Percentiles rank a stretch among this genome's conserved stretches.
Evolutionary conservation across 2,113 vertebrate species (phyloP).

Genomic region (Oncorhynchus keta): DNA sequence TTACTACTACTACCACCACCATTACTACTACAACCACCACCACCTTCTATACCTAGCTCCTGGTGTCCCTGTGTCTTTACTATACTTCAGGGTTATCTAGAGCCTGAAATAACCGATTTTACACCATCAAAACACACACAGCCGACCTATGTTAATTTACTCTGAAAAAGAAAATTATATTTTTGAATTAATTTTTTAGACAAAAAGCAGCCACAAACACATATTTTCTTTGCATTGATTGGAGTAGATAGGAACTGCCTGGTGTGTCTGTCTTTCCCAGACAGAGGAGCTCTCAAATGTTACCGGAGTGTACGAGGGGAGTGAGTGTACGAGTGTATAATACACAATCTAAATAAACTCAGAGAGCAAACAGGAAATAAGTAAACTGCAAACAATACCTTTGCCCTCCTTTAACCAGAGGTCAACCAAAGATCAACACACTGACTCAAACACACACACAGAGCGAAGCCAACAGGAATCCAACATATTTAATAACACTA

Average conservation of each 20-base stretch:
- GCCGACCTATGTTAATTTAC: conserved; percentile 57
- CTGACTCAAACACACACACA: conserved; percentile 13
- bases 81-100: neutral
- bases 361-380: conserved; percentile 49
- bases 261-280: conserved; percentile 9
- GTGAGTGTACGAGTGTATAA: conserved; percentile 28
- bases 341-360: conserved; percentile 42
- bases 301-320: conserved; percentile 12
- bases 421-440: conserved; percentile 8
- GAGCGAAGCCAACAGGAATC: conserved; percentile 46
- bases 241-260: conserved; percentile 33
- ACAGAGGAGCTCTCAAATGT: conserved; percentile 21
- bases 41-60: too few relatives aligned
- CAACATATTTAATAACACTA: conserved; percentile 60
- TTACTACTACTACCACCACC: too few relatives aligned
- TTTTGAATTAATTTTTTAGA: too few relatives aligned
- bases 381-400: conserved; percentile 55
- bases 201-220: conserved; percentile 15
- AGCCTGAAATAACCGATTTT: conserved; percentile 29
- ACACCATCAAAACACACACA: conserved; percentile 34
- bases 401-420: conserved; percentile 25
- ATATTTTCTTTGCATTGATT: conserved; percentile 30
- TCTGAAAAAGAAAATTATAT: neutral
- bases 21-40: too few relatives aligned
- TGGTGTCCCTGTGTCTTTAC: too few relatives aligned